A percentile compares a stretch with the other conserved stretches of the same genome.
phyloP scores from a whole-genome alignment of 2,888 invertebrate species.

The Phengaris arion region DNA sequence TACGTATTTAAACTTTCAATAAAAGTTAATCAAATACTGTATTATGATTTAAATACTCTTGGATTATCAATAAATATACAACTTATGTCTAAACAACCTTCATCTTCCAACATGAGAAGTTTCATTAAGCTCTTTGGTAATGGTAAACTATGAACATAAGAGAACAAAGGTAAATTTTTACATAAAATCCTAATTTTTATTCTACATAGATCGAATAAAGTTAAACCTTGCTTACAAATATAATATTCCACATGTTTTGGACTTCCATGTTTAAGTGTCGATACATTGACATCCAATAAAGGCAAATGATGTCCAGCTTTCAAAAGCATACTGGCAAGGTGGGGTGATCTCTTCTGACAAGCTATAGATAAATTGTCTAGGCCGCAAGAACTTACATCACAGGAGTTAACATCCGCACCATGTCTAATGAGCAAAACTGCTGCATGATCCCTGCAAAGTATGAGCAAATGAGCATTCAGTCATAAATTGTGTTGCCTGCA shows the following conservation, averaged over 20 bases:
- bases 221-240: constrained; percentile 70
- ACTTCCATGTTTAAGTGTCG: constrained; percentile 48
- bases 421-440: constrained; percentile 79
- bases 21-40: constrained; percentile 33
- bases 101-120: constrained; percentile 80
- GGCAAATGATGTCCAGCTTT: constrained; percentile 63
- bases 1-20: constrained; percentile 41
- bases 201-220: constrained; percentile 78
- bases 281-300: constrained; percentile 38
- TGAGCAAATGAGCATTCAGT: constrained; percentile 10
- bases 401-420: constrained; percentile 82
- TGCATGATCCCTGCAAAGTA: constrained; percentile 66
- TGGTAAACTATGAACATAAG: constrained; percentile 63
- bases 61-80: constrained; percentile 17
- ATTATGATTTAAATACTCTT: constrained; percentile 25
- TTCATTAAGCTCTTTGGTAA: constrained; percentile 78
- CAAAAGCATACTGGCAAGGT: constrained; percentile 59
- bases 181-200: constrained; percentile 69
- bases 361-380: constrained; percentile 80
- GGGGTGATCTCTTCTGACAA: constrained; percentile 56
- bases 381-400: constrained; percentile 74
- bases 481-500: neutral
- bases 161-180: constrained; percentile 57
- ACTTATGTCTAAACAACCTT: constrained; percentile 39
- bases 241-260: constrained; percentile 59